A percentile compares a stretch with the other conserved stretches of the same genome.
Evolutionary conservation across 2,113 vertebrate genomes (phyloP).

Genomic region (Bufo bufo): DNA sequence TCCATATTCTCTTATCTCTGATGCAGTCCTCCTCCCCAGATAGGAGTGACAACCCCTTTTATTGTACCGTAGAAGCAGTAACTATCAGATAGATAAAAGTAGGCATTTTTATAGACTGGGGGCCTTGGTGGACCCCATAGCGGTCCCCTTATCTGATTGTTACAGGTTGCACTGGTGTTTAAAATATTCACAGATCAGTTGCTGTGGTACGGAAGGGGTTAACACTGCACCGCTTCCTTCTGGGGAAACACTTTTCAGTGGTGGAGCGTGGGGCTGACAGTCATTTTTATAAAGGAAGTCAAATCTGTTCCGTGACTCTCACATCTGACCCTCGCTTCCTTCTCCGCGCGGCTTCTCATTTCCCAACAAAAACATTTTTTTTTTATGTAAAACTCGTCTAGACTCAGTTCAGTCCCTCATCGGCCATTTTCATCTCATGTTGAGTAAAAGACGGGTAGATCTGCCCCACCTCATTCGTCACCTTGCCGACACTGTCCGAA

Average conservation of each 20-base stretch:
- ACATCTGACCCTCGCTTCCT: background rate
- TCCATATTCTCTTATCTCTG: background rate
- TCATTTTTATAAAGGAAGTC: constrained; percentile 22
- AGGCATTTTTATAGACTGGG: background rate
- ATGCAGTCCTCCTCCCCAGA: background rate
- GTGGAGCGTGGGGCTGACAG: background rate
- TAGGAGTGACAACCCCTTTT: background rate
- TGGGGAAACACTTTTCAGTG: background rate
- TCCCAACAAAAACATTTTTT: background rate
- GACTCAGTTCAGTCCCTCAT: background rate
- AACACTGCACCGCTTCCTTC: background rate
- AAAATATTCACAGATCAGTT: background rate
- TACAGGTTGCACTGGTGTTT: background rate
- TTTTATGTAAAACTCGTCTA: background rate
- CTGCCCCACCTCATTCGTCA: background rate
- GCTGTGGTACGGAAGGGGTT: background rate
- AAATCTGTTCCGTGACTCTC: background rate
- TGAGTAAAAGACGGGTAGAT: background rate
- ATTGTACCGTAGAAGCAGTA: background rate
- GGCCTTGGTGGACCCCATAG: background rate
- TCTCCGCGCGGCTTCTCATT: background rate
- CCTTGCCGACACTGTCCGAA: background rate
- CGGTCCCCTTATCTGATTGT: background rate
- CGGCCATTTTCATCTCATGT: background rate
- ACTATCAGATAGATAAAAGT: too few species aligned